Base-by-base conservation (phyloP, 2,113 vertebrate species). In the Cygnus atratus region DNA sequence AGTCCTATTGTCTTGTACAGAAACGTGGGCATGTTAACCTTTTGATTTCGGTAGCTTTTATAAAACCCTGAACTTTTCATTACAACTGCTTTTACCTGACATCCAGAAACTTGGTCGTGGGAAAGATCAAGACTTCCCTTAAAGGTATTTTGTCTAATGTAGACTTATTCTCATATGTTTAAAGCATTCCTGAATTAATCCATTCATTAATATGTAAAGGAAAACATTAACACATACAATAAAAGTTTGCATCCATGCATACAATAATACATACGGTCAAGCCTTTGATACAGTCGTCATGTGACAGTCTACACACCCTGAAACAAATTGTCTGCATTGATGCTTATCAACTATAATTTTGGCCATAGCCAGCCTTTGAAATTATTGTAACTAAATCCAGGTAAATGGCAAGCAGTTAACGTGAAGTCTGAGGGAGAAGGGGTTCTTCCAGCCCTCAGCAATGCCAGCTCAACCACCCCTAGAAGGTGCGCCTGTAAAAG, bases 1-100 rank as follows among this genome's bases (percentile, higher is more conserved):
- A 3, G 5, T 79, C 46, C 43, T 52, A 11, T 10, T 71, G 35
- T 35, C 22, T 63, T 39, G 12, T 22, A 10, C n/a, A 71, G 57
- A 37, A 75, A 65, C 1, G 3, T 14, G 11, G 29, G 10, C 9
- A 5, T 1, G 20, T 78, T 28, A 67, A 1, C 1, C 9, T 59
- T 80, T n/a, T 24, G 10, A 17, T 65, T 88, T 63, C 11, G 2
- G 0, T 24, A 70, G 11, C 33, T 92, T 82, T 74, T 6, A 8
- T 35, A 35, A 86, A 90, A 12, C 4, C 15, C 3, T 88, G 58
- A 25, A 58, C 12, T 43, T 84, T 86, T 94, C 41, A 13, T 50
- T 82, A 13, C 28, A 28, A 8, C 33, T 72, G 13, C 10, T 55
- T 68, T 5, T 15, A 44, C 11, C 21, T 48, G 48, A 19, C 12